Evolutionary conservation across 2,797 vertebrate species (phyloP).

Genomic region (Onychomys leucogaster): DNA sequence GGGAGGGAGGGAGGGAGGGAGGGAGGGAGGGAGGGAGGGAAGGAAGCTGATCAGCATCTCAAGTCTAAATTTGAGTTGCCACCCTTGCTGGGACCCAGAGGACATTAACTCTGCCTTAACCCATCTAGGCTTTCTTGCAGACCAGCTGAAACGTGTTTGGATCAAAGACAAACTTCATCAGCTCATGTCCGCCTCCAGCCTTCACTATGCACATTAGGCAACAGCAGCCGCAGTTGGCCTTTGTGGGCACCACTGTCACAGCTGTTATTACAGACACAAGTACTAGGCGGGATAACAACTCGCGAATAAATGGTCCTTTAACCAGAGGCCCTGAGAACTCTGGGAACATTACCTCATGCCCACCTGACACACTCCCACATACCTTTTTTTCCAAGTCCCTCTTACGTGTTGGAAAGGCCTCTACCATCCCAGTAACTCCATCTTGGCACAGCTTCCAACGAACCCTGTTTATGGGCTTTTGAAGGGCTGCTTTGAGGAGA

Average conservation of each 20-base stretch:
- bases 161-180: conserved; percentile 57
- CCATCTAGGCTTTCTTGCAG: conserved; percentile 55
- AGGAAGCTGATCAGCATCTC: not conserved
- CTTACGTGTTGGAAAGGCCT: conserved; percentile 1
- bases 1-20: too few relatives aligned
- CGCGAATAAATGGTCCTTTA: conserved; percentile 53
- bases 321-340: not conserved
- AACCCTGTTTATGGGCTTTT: not conserved
- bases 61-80: not conserved
- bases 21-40: fast-evolving
- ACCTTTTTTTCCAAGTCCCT: not conserved
- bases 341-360: conserved; percentile 50
- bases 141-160: conserved; percentile 27
- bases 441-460: not conserved
- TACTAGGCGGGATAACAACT: conserved; percentile 16
- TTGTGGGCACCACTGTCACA: conserved; percentile 40
- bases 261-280: conserved; percentile 54
- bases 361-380: not conserved
- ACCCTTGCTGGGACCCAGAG: conserved; percentile 9
- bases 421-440: not conserved
- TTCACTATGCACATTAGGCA: conserved; percentile 55
- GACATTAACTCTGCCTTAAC: conserved; percentile 8
- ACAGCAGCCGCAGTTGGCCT: conserved; percentile 56
- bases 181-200: conserved; percentile 60
- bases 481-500: not conserved